A percentile compares a stretch with the other conserved stretches of the same genome.
Conservation (phyloP, 2,113 vertebrate species). For the Anolis sagrei region DNA sequence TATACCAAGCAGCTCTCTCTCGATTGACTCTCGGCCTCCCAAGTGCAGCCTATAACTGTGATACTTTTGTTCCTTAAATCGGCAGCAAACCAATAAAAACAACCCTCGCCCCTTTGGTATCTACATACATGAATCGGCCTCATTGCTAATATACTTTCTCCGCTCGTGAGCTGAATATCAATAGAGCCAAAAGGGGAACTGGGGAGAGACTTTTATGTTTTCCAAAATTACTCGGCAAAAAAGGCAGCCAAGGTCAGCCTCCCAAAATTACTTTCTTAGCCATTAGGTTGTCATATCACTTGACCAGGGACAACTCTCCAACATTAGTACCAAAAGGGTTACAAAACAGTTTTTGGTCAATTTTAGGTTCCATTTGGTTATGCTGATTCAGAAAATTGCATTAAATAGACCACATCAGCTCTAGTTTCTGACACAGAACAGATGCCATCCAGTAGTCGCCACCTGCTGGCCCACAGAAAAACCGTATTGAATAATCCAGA, state of each 20-base stretch:
- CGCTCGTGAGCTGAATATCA: slow-evolving; percentile 58
- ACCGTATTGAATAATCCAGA: too few relatives aligned
- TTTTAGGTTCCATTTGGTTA: too few relatives aligned
- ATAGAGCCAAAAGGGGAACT: slow-evolving; percentile 52
- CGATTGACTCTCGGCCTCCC: slow-evolving; percentile 62
- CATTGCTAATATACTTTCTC: slow-evolving; percentile 63
- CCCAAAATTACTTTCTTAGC: slow-evolving; percentile 70
- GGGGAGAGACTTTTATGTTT: slow-evolving; percentile 63
- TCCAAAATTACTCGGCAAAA: slow-evolving; percentile 67
- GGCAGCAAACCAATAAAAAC: slow-evolving; percentile 75
- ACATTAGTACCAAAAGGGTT: too few relatives aligned
- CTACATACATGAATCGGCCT: slow-evolving; percentile 69
- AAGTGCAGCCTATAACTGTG: slow-evolving; percentile 74
- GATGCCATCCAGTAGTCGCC: too few relatives aligned
- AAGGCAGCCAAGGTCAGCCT: slow-evolving; percentile 74
- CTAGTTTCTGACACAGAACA: too few relatives aligned
- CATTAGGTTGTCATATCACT: slow-evolving; percentile 69
- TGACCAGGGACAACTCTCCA: too few relatives aligned
- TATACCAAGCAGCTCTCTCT: slow-evolving; percentile 50
- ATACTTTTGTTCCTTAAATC: slow-evolving; percentile 75
- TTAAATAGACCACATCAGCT: too few relatives aligned
- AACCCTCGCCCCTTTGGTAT: slow-evolving; percentile 63
- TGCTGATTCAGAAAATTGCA: too few relatives aligned
- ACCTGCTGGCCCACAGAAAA: too few relatives aligned
- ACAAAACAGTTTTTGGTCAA: too few relatives aligned